phyloP scores from a whole-genome alignment of 2,888 invertebrate species.

The Rhabditophanes sp. region DNA sequence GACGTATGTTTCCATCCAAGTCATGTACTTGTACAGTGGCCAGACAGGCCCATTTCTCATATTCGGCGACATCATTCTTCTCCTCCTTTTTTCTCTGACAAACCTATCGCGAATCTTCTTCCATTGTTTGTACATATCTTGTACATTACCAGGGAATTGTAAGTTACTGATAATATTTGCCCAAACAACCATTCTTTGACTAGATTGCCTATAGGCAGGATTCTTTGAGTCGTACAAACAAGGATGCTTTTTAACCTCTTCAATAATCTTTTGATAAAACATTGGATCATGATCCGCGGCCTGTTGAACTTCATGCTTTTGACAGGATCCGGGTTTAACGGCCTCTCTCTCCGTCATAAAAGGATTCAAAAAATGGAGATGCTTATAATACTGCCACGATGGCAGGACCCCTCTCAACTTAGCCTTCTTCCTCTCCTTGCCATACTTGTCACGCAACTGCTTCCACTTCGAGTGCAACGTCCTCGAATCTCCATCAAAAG shows the following conservation, averaged over 20 bases:
- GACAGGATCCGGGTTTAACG: too few species aligned
- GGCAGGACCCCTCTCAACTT: constrained; percentile 22
- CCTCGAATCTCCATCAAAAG: constrained; percentile 24
- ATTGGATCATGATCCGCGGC: too few species aligned
- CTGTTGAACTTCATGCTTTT: constrained; percentile 19
- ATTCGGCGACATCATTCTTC: constrained; percentile 9
- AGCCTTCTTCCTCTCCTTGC: constrained; percentile 33
- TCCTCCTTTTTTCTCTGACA: constrained; percentile 28
- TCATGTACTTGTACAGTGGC: too few species aligned
- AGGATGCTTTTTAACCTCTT: constrained; percentile 11
- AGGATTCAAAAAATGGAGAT: constrained; percentile 34
- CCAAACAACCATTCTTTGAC: constrained; percentile 27
- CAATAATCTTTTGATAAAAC: constrained; percentile 2
- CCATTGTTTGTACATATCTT: constrained; percentile 37
- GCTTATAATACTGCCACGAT: constrained; percentile 34
- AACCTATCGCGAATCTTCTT: constrained; percentile 38
- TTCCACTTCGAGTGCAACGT: constrained; percentile 31
- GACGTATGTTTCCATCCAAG: too few species aligned
- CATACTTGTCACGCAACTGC: constrained; percentile 35
- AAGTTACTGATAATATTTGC: constrained; percentile 19
- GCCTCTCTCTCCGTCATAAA: constrained; percentile 39
- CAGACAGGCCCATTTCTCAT: too few species aligned
- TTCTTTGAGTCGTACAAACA: constrained; percentile 28
- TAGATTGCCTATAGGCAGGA: constrained; percentile 26
- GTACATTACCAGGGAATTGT: constrained; percentile 24